phyloP scores from a whole-genome alignment of 2,797 vertebrate species.

The Pogoniulus pusillus region DNA sequence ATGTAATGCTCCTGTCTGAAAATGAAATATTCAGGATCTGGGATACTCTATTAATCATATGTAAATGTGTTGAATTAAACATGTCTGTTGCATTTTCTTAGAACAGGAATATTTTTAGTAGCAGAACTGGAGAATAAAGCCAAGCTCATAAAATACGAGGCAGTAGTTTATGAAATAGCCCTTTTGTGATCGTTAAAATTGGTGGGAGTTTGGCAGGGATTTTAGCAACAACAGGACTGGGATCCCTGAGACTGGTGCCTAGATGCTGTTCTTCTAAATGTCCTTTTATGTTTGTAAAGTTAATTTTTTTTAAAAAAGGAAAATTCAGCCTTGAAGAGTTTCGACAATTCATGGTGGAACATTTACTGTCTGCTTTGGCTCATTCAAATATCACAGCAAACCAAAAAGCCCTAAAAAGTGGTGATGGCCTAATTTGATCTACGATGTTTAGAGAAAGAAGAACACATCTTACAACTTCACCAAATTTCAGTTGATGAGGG shows the following conservation, averaged over 20 bases:
- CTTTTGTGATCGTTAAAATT: neutral
- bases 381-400: neutral
- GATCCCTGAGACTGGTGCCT: neutral
- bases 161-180: neutral
- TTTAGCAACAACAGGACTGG: neutral
- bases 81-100: conserved; percentile 12
- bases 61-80: neutral
- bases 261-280: neutral
- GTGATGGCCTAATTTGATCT: neutral
- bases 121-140: conserved; percentile 27
- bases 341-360: neutral
- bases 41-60: neutral
- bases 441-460: conserved; percentile 26
- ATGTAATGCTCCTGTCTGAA: neutral
- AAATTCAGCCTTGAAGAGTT: neutral
- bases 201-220: neutral
- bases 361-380: neutral
- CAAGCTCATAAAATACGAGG: neutral
- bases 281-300: neutral
- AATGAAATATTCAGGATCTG: neutral
- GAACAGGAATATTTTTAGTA: neutral
- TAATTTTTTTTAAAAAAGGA: neutral
- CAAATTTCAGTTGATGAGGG: conserved; percentile 35
- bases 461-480: conserved; percentile 75
- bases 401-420: neutral